Evolutionary conservation across 2,888 invertebrate species (phyloP).

Genomic region (Andrena chrysosceles): DNA sequence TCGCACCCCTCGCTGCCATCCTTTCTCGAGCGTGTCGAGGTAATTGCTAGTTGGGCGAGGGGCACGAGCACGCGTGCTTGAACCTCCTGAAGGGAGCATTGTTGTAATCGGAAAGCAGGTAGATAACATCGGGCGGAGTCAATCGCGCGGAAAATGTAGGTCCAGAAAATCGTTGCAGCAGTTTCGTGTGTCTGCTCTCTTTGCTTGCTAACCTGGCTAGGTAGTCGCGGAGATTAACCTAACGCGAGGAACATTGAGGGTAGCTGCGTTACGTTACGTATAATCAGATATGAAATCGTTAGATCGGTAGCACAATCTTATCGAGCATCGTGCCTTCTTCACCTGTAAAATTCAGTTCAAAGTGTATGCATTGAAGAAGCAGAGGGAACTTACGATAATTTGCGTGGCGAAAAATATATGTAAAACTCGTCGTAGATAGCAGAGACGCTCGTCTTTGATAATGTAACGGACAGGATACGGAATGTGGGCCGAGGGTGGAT

Average conservation of each 20-base stretch:
- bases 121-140: constrained; percentile 40
- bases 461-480: constrained; percentile 72
- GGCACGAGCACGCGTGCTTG: constrained; percentile 47
- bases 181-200: neutral
- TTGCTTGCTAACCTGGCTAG: neutral
- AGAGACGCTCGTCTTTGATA: constrained; percentile 72
- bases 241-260: neutral
- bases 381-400: neutral
- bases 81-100: constrained; percentile 58
- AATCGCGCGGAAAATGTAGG: constrained; percentile 52
- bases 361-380: neutral
- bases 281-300: too few relatives aligned
- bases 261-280: too few relatives aligned
- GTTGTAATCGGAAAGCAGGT: constrained; percentile 53
- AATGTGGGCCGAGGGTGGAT: constrained; percentile 57
- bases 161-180: constrained; percentile 2
- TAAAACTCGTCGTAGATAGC: constrained; percentile 19
- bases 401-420: constrained; percentile 26
- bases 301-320: too few relatives aligned
- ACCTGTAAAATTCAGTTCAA: neutral
- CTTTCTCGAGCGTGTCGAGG: constrained; percentile 58
- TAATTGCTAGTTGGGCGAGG: constrained; percentile 59
- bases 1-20: constrained; percentile 50
- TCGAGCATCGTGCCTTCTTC: neutral
- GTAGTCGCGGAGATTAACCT: neutral